A percentile compares a stretch with the other conserved stretches of the same genome.
phyloP scores from a whole-genome alignment of 2,797 vertebrate species.

The Danio jaintianensis region DNA sequence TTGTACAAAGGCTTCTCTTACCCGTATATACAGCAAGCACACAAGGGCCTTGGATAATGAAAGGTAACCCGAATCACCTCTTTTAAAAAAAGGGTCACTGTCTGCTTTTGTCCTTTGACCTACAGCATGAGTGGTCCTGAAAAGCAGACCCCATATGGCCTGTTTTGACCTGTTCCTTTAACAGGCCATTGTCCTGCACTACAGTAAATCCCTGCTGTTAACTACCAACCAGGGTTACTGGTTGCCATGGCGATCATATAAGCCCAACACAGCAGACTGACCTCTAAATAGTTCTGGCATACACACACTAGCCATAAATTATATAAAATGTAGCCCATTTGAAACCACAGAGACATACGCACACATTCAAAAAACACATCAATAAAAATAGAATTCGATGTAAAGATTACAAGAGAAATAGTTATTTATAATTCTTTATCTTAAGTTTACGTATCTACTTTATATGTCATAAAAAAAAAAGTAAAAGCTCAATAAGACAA shows the following conservation, averaged over 20 bases:
- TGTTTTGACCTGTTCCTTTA: slow-evolving; percentile 18
- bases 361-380: not conserved
- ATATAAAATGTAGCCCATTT: slow-evolving; percentile 10
- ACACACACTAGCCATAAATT: not conserved
- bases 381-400: too few species aligned
- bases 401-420: too few species aligned
- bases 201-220: slow-evolving; percentile 45
- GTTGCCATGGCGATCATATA: slow-evolving; percentile 53
- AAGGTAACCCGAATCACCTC: slow-evolving; percentile 21
- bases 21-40: not conserved
- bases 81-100: slow-evolving; percentile 7
- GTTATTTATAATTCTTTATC: too few species aligned
- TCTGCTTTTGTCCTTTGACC: slow-evolving; percentile 51
- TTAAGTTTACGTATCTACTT: too few species aligned
- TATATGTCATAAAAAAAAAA: too few species aligned
- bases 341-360: not conserved
- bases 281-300: slow-evolving; percentile 30
- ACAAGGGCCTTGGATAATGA: slow-evolving; percentile 1
- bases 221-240: slow-evolving; percentile 17
- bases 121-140: slow-evolving; percentile 40
- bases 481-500: too few species aligned
- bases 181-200: slow-evolving; percentile 45
- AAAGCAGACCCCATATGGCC: slow-evolving; percentile 45
- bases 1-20: not conserved
- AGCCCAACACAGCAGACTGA: slow-evolving; percentile 32